Evolutionary conservation across 92 coral and sea anemone genomes (phyloP), one percentile per base, ranked within the genome.

Genomic region (Heteractis magnifica): DNA sequence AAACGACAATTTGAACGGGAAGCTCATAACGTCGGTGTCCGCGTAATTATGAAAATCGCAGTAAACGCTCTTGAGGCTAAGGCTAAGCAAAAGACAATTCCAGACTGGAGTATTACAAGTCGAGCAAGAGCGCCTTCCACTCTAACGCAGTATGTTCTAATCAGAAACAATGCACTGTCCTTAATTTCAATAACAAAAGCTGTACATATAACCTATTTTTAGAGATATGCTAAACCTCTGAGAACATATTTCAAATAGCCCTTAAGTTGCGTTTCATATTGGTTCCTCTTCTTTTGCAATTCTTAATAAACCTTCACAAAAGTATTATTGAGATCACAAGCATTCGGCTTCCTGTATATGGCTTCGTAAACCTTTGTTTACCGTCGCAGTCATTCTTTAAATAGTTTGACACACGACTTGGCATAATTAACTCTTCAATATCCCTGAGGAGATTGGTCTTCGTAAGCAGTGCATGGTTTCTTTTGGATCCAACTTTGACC

Each of bases 331-430:
- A 12, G 58, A 68, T 68, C 73, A 68, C 50, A 12, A 68, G 73
- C 49, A 68, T 68, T 21, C 73, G 4, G 73, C 70, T 81, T 81
- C 84, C 84, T 81, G 84, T 81, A 52, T 81, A 81, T 48, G 55
- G 65, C 15, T 81, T 81, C 41, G 73, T 81, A 81, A 80, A 68
- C 5, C 77, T 71, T 81, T 81, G 84, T 81, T 81, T 81, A 81
- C 84, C 21, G 23, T 8, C 77, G 11, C 72, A 52, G 65, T 74
- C 76, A 81, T 81, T 81, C 77, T 81, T 81, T 81, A 81, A 81
- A 81, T 81, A 81, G 20, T 81, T 79, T 52, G 77, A 65, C 84
- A 81, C 84, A 81, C 84, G 84, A 81, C 77, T 65, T 16, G 58
- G 84, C 73, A 81, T 81, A 81, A 81, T 81, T 81, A 81, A 81